Evolutionary conservation across 2,888 invertebrate species (phyloP).

Genomic region (Nowickia ferox): DNA sequence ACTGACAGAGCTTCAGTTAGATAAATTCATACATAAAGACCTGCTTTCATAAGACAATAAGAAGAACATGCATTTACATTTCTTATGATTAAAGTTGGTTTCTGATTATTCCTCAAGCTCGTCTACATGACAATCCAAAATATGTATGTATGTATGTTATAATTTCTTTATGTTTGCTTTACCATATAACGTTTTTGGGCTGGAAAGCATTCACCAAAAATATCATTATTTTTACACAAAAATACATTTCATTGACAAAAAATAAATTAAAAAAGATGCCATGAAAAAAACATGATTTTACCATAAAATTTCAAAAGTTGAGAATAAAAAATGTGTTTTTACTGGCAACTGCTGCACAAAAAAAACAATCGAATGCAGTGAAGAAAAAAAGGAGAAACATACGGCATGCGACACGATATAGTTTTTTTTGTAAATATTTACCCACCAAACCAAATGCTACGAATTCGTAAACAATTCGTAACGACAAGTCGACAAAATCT

Average conservation of each 20-base stretch:
- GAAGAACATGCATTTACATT: slow-evolving; percentile 4
- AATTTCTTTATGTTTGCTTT: slow-evolving; percentile 9
- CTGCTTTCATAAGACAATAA: slow-evolving; percentile 1
- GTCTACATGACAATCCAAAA: slow-evolving; percentile 30
- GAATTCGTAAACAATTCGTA: too few relatives aligned
- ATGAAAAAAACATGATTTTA: slow-evolving; percentile 55
- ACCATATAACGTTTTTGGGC: slow-evolving; percentile 11
- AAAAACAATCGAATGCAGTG: slow-evolving; percentile 37
- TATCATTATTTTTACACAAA: slow-evolving; percentile 55
- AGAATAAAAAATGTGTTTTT: slow-evolving; percentile 40
- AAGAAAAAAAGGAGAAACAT: slow-evolving; percentile 32
- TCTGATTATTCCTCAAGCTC: slow-evolving; percentile 6
- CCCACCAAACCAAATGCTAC: too few relatives aligned
- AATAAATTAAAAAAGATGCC: not conserved
- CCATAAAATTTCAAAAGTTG: slow-evolving; percentile 47
- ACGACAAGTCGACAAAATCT: too few relatives aligned
- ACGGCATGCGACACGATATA: slow-evolving; percentile 65
- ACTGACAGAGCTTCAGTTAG: not conserved
- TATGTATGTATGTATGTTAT: too few relatives aligned
- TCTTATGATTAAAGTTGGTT: not conserved
- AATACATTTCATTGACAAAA: slow-evolving; percentile 32
- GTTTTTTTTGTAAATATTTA: slow-evolving; percentile 2
- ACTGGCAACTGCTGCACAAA: slow-evolving; percentile 47
- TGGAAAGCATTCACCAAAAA: slow-evolving; percentile 25
- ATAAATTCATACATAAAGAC: not conserved